Evolutionary conservation across 2,888 invertebrate genomes (phyloP).

Genomic region (Notodonta dromedarius): DNA sequence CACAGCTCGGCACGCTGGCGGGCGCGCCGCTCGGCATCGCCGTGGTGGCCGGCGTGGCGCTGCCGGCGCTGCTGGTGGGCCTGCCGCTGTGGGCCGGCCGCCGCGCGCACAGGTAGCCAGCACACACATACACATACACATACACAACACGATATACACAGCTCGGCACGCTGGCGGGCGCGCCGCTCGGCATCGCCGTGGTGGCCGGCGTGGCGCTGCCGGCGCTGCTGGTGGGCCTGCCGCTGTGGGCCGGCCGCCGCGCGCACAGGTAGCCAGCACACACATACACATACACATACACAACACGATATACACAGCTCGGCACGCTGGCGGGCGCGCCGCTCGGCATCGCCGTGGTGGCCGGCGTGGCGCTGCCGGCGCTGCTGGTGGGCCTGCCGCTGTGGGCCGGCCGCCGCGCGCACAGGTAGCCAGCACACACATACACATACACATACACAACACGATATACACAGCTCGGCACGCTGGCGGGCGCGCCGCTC

Average conservation of each 20-base stretch:
- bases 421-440: no score
- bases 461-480: conserved; percentile 98
- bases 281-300: neutral
- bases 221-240: conserved; percentile 95
- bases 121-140: conserved; percentile 47
- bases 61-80: conserved; percentile 96
- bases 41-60: conserved; percentile 97
- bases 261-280: conserved; percentile 83
- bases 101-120: conserved; percentile 86
- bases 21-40: conserved; percentile 97
- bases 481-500: conserved; percentile 97
- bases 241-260: conserved; percentile 97
- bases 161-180: conserved; percentile 96
- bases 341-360: conserved; percentile 95
- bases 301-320: conserved; percentile 85
- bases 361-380: conserved; percentile 98
- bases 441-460: neutral
- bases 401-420: conserved; percentile 96
- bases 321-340: conserved; percentile 98
- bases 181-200: conserved; percentile 95
- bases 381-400: conserved; percentile 96
- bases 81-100: conserved; percentile 98
- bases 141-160: conserved; percentile 77
- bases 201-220: conserved; percentile 98
- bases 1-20: conserved; percentile 96